Conservation (phyloP, 1,140 invertebrate genomes). For the Pteromalus puparum region DNA sequence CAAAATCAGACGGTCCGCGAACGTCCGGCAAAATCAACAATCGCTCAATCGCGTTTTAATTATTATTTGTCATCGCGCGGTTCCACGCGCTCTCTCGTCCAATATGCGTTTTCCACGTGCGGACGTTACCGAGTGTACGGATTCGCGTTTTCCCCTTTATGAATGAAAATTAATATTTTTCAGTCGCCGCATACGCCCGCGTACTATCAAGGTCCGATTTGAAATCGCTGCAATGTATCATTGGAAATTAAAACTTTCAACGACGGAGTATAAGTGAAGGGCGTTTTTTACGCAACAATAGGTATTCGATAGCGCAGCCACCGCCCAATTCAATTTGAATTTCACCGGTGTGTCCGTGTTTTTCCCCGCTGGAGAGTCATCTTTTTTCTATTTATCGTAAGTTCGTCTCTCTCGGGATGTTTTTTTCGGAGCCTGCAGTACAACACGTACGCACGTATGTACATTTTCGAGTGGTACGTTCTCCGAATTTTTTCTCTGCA, state of each 20-base stretch:
- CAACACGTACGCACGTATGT: neutral
- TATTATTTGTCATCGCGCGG: constrained; percentile 12
- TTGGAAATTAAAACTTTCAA: too few relatives aligned
- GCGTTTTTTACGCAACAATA: too few relatives aligned
- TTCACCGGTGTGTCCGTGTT: neutral
- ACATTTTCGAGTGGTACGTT: neutral
- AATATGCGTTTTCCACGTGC: neutral
- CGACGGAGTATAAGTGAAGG: too few relatives aligned
- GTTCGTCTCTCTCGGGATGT: neutral
- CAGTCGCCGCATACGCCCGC: too few relatives aligned
- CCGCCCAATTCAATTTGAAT: too few relatives aligned
- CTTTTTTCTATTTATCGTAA: neutral
- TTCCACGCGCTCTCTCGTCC: neutral
- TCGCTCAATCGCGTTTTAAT: constrained; percentile 17
- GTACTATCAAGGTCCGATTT: too few relatives aligned
- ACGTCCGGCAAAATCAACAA: neutral
- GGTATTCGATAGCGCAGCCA: too few relatives aligned
- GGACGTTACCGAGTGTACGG: neutral
- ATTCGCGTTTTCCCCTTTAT: neutral
- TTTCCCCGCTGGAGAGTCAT: neutral
- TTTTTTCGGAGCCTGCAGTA: neutral
- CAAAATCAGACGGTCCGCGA: neutral
- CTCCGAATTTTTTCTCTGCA: neutral
- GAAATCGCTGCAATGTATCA: too few relatives aligned
- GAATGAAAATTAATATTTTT: constrained; percentile 1